A percentile compares a stretch with the other conserved stretches of the same genome.
Conservation (phyloP, 2,888 invertebrate species). For the Himalopsyche japonica region DNA sequence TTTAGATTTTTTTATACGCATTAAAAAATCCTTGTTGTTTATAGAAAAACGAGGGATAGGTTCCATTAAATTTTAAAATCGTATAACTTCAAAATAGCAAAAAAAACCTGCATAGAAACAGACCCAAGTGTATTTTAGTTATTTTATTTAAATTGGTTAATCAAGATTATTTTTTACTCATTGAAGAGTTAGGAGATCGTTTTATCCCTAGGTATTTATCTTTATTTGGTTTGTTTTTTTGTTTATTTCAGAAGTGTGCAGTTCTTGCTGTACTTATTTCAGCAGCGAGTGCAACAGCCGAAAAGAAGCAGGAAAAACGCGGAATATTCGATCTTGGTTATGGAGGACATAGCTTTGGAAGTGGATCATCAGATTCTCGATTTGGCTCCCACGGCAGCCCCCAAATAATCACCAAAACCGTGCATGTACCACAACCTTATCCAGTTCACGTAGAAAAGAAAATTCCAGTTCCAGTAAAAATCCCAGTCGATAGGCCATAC, state of each 20-base stretch:
- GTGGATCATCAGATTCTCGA: neutral
- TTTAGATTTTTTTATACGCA: no score
- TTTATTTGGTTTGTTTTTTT: neutral
- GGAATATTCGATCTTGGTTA: slow-evolving; percentile 20
- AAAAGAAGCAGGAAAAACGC: slow-evolving; percentile 32
- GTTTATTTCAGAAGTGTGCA: neutral
- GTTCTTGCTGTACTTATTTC: neutral
- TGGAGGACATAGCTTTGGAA: slow-evolving; percentile 3
- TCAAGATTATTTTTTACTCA: no score
- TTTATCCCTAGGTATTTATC: no score
- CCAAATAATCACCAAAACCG: slow-evolving; percentile 52
- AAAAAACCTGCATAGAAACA: no score
- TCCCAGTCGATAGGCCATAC: slow-evolving; percentile 58
- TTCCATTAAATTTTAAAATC: no score
- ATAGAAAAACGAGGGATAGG: no score
- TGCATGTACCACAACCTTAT: slow-evolving; percentile 57
- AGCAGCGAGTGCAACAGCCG: slow-evolving; percentile 7
- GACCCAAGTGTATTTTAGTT: no score
- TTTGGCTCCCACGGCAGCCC: neutral
- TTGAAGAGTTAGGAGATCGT: no score
- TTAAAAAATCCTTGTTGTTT: no score
- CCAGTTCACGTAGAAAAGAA: slow-evolving; percentile 58
- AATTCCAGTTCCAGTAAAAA: slow-evolving; percentile 54
- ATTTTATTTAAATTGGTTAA: no score
- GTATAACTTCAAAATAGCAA: no score